Evolutionary conservation across 2,888 invertebrate genomes (phyloP), one percentile per base, ranked within the genome.

Genomic region (Philereme transversata): DNA sequence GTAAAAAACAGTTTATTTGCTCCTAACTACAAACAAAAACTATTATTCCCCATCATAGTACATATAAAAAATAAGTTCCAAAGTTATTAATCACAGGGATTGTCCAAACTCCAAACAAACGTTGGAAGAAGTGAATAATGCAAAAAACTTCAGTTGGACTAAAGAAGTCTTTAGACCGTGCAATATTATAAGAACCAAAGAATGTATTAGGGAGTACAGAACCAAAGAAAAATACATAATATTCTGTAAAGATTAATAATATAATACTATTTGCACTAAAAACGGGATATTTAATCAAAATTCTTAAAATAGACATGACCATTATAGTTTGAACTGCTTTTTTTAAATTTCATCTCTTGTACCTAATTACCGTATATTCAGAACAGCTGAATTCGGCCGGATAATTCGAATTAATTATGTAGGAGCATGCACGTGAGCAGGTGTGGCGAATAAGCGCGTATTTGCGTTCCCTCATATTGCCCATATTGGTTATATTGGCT

Each of bases 111-210:
- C 44, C 22, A 22, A 22, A 22, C 22, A 22, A 22, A 22, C 22
- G 66, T 62, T 43, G 45, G 58, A 60, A 68, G 66, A 77, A 76
- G 73, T 78, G 79, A 81, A 82, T 79, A 81, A 84, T 80, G 74
- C 57, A 62, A 54, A 62, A 55, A 62, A 57, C 61, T 67, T 67
- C 60, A 67, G 55, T 49, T 33, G 49, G 35, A 58, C 51, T 51
- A 33, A 44, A 43, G 11, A 6, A 58, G 45, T 59, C 50, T 53
- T 50, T 34, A 49, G 53, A 53, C 51, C 34, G 38, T 51, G 51
- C 51, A 10, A 34, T 44, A 43, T 34, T 44, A 43, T 34, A n/a
- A 51, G 44, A 22, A 22, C 22, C 22, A 3, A 22, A 22, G 22
- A 22, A 22, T 2, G 22, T 22, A 22, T 22, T 22, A 3, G 22